phyloP scores from a whole-genome alignment of 2,888 invertebrate genomes.

The Coenonympha arcania region DNA sequence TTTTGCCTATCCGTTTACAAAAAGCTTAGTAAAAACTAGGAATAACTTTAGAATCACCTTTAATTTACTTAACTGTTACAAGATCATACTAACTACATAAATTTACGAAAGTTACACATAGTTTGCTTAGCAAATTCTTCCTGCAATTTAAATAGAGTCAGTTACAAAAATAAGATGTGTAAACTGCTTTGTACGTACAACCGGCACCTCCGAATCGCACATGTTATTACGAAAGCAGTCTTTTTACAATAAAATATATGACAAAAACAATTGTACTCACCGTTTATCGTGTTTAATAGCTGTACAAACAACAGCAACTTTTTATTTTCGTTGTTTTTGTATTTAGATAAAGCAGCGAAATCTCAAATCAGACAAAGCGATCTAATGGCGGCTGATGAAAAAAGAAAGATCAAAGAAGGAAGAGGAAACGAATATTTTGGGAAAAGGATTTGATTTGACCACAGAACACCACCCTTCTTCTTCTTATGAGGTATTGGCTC shows the following conservation, averaged over 20 bases:
- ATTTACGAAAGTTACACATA: not conserved
- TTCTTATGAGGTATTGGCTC: too few species aligned
- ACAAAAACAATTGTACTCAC: conserved; percentile 11
- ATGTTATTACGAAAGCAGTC: not conserved
- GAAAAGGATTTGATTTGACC: not conserved
- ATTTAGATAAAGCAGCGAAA: too few species aligned
- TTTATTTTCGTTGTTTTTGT: too few species aligned
- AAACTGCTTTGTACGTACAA: not conserved
- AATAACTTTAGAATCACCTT: too few species aligned
- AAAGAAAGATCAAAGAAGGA: conserved; percentile 18
- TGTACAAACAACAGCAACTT: conserved; percentile 5
- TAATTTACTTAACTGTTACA: too few species aligned
- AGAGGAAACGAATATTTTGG: not conserved
- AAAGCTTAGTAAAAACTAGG: not conserved
- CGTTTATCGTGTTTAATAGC: conserved; percentile 1
- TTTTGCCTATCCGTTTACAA: not conserved
- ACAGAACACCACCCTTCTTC: too few species aligned
- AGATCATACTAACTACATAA: not conserved
- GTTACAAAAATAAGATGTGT: conserved; percentile 6
- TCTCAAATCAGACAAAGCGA: conserved; percentile 26
- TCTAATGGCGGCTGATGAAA: conserved; percentile 23
- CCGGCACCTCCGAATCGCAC: conserved; percentile 14
- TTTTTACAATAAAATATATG: not conserved
- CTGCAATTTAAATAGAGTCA: conserved; percentile 1
- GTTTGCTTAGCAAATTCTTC: not conserved